Percentiles rank a stretch among this genome's conserved stretches.
Conservation (phyloP, 2,888 invertebrate species). For the Xanthia togata region DNA sequence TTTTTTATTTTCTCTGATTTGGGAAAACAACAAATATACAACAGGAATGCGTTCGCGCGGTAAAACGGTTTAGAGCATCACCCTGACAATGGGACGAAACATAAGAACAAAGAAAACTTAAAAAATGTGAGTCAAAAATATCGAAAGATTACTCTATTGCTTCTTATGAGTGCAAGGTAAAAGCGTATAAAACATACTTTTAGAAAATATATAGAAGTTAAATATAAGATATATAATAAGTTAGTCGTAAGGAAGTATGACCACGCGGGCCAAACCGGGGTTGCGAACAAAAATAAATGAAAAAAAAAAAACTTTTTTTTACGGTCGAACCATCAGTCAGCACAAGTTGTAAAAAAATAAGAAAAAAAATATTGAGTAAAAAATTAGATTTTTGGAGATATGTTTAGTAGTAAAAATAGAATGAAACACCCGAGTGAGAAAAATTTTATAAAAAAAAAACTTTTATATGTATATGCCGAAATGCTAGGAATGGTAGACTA, state of each 20-base stretch:
- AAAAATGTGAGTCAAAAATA: constrained; percentile 87
- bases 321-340: constrained; percentile 82
- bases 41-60: constrained; percentile 59
- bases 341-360: constrained; percentile 76
- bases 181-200: constrained; percentile 82
- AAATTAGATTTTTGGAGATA: constrained; percentile 89
- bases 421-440: constrained; percentile 70
- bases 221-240: constrained; percentile 68
- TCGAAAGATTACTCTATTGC: constrained; percentile 80
- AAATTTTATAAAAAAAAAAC: constrained; percentile 68
- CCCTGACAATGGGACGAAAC: constrained; percentile 58
- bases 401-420: constrained; percentile 85
- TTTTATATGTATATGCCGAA: constrained; percentile 67
- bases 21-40: constrained; percentile 34
- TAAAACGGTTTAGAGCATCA: constrained; percentile 64
- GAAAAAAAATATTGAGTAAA: constrained; percentile 82
- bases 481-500: constrained; percentile 61
- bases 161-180: constrained; percentile 84
- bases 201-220: constrained; percentile 83
- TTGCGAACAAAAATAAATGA: constrained; percentile 72
- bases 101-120: constrained; percentile 73
- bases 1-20: constrained; percentile 4
- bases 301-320: constrained; percentile 65
- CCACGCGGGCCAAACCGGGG: constrained; percentile 88
- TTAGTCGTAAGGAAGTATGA: constrained; percentile 78